Evolutionary conservation across 2,113 vertebrate genomes (phyloP), one percentile per base, ranked within the genome.

Genomic region (Xiphorhynchus elegans): DNA sequence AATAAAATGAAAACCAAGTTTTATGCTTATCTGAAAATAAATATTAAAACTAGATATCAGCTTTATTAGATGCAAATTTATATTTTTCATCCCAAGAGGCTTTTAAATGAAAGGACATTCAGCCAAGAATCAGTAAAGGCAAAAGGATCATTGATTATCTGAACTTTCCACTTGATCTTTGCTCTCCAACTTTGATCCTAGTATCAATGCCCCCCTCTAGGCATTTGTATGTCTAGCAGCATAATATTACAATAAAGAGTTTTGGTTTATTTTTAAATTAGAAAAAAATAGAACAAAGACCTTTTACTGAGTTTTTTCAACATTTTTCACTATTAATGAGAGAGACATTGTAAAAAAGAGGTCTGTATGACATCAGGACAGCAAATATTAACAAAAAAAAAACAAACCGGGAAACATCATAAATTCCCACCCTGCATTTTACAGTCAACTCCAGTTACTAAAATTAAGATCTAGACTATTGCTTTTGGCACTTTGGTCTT

Each of bases 381-480:
- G 40, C 0, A 0, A 86, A 44, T 4, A 62, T 29, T 29, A 70
- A 55, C 23, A 25, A 24, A 66, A 84, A 88, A 73, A 55, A 62
- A 74, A 50, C 24, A 49, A 73, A 85, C 75, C 7, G 17, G 44
- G n/a, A 90, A 95, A 80, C 59, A 19, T 39, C 37, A 28, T 58
- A 64, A 35, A 35, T 84, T 82, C 64, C 29, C n/a, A 47, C 13
- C 55, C 5, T n/a, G 11, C 72, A 17, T 59, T 90, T 73, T 59
- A 53, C 42, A 85, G 58, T 58, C 70, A 59, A 35, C 66, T 87
- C 37, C 74, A 80, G 78, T 90, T 83, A 83, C 89, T 90, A 92
- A 92, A 94, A 90, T 56, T 84, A 80, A 96, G 92, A 82, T 17
- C 26, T 59, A 75, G 68, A 74, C 50, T 90, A 69, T 92, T 93